Base-by-base conservation (phyloP, 2,797 vertebrate genomes). In the Propithecus deckenii region DNA sequence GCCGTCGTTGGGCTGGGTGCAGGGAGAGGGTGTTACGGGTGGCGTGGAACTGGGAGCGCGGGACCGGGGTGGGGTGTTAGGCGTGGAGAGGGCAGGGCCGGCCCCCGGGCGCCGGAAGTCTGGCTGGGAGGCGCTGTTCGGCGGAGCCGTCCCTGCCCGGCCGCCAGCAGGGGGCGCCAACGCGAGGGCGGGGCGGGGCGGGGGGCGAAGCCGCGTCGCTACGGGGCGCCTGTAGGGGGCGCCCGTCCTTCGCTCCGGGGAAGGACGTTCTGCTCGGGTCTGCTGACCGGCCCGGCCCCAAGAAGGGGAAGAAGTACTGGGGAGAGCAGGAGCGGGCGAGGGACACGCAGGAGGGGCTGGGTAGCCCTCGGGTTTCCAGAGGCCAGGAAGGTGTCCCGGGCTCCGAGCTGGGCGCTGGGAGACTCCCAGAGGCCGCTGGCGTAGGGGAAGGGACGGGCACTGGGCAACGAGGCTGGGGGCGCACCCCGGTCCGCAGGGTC, bases 111-210 rank as follows among this genome's bases (percentile, higher is more conserved):
- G 41, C 41, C 48, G 23, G 10, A 28, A 78, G 12, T 35, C 71
- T 13, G 35, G 80, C 43, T 7, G 41, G 13, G 30, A n/a, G 41
- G 25, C 7, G 74, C 46, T 0, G 6, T 10, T 9, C 0, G 0
- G 52, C 67, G 20, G 38, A 63, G 28, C 50, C 0, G 65, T n/a
- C 17, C 67, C 46, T 43, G 22, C 10, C 6, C 0, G 5, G 57
- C 63, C 1, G 69, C 95, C 92, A 85, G 86, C 28, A 94, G 95
- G 67, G 61, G 63, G 69, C 43, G 89, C 92, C 48, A 32, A 22
- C 43, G 9, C 14, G 59, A 95, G 78, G 71, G 46, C n/a, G 5
- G 80, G 71, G 46, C n/a, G 5, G 80, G 57, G n/a, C 10, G 46
- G 52, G 61, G 35, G 28, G 46, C 10, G 65, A 14, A 7, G 61